A percentile compares a stretch with the other conserved stretches of the same genome.
Conservation (phyloP, 1,140 invertebrate genomes). For the Thalassaphorura encarpata region DNA sequence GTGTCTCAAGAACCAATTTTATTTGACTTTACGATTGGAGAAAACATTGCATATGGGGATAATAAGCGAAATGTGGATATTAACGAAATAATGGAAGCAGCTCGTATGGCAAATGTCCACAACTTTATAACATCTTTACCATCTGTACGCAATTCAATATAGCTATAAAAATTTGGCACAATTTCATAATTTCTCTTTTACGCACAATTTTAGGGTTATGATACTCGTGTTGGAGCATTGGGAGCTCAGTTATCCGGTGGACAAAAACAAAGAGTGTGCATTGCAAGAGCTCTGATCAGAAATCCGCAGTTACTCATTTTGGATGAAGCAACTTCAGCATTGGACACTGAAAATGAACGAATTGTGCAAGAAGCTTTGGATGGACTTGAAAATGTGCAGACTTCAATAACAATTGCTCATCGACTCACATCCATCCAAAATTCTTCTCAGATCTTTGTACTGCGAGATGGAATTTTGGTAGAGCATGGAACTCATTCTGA, state of each 20-base stretch:
- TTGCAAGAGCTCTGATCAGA: slow-evolving; percentile 3
- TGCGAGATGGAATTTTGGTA: slow-evolving; percentile 42
- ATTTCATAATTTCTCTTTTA: background rate
- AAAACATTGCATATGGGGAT: slow-evolving; percentile 83
- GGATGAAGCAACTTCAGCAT: slow-evolving; percentile 3
- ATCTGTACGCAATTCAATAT: slow-evolving; percentile 34
- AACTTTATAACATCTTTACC: slow-evolving; percentile 13
- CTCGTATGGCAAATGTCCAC: slow-evolving; percentile 10
- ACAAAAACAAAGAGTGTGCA: slow-evolving; percentile 1
- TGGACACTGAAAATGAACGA: slow-evolving; percentile 33
- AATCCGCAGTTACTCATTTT: slow-evolving; percentile 1
- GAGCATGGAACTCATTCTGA: slow-evolving; percentile 45
- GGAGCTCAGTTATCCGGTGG: slow-evolving; percentile 62
- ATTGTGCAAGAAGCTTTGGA: slow-evolving; percentile 40
- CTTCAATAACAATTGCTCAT: slow-evolving; percentile 48
- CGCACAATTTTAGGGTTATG: slow-evolving; percentile 28
- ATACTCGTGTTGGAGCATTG: slow-evolving; percentile 58
- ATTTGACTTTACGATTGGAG: slow-evolving; percentile 69
- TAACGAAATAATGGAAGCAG: slow-evolving; percentile 10
- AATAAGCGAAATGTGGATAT: slow-evolving; percentile 49
- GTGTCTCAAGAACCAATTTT: slow-evolving; percentile 77
- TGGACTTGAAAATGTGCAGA: slow-evolving; percentile 36
- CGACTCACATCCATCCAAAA: slow-evolving; percentile 57
- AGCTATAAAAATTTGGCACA: slow-evolving; percentile 39
- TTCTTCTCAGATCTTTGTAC: slow-evolving; percentile 49